Percentiles rank a stretch among this genome's conserved stretches.
Evolutionary conservation across 2,888 invertebrate genomes (phyloP).

Genomic region (Prenolepis imparis): DNA sequence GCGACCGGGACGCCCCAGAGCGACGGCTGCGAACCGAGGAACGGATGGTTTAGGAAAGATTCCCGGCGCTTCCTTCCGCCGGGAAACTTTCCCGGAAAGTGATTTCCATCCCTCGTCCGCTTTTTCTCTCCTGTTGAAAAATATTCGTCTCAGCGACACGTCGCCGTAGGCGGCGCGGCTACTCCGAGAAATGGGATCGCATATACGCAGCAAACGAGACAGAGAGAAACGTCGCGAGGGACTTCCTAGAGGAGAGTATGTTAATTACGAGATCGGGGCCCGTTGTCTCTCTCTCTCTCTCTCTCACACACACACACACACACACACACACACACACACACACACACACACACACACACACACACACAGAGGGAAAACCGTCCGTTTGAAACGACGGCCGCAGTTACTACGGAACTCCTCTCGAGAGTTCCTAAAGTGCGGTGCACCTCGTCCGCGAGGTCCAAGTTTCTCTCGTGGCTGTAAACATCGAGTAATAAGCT

Average conservation of each 20-base stretch:
- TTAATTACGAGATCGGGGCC: slow-evolving; percentile 72
- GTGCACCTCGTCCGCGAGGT: slow-evolving; percentile 54
- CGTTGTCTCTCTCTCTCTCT: too few species aligned
- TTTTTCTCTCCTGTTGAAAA: slow-evolving; percentile 39
- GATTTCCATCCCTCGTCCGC: slow-evolving; percentile 43
- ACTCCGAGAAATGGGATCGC: neutral
- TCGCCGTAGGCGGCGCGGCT: neutral
- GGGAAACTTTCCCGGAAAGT: slow-evolving; percentile 39
- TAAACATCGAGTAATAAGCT: slow-evolving; percentile 76
- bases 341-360: slow-evolving; percentile 43
- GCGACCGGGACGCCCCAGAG: slow-evolving; percentile 47
- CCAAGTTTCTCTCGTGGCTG: slow-evolving; percentile 72
- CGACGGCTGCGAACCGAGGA: slow-evolving; percentile 30
- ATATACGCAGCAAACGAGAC: neutral
- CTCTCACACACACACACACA: slow-evolving; percentile 24
- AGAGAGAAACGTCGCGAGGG: neutral
- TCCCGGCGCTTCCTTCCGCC: slow-evolving; percentile 26
- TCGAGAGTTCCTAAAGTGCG: slow-evolving; percentile 70
- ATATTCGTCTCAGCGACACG: slow-evolving; percentile 28
- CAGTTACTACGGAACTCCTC: slow-evolving; percentile 66
- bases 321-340: slow-evolving; percentile 40
- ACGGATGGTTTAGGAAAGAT: slow-evolving; percentile 32
- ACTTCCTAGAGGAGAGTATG: slow-evolving; percentile 58
- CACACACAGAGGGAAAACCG: slow-evolving; percentile 40
- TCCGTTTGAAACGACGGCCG: slow-evolving; percentile 69